Conservation (phyloP, 2,113 vertebrate genomes). For the Egretta garzetta region DNA sequence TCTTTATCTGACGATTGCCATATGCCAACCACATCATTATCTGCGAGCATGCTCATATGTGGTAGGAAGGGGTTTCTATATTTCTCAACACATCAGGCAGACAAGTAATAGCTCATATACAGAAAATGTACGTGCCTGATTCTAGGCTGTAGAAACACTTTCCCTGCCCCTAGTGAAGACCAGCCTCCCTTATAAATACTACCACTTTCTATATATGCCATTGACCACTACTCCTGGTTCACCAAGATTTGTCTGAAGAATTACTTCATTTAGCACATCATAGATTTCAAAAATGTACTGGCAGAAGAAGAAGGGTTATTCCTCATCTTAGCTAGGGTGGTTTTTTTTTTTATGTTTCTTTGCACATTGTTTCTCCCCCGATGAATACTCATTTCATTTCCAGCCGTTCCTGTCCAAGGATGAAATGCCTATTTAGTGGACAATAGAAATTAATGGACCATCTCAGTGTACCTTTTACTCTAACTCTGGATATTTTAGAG, state of each 20-base stretch:
- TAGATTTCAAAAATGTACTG: background rate
- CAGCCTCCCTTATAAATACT: background rate
- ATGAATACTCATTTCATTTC: background rate
- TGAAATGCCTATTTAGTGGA: background rate
- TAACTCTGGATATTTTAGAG: background rate
- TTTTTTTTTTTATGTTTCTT: too few species aligned
- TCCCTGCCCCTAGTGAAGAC: background rate
- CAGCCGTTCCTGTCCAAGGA: background rate
- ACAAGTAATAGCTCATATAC: background rate
- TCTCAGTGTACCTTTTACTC: background rate
- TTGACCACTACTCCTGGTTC: background rate
- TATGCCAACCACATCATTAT: background rate
- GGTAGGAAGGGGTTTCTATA: background rate
- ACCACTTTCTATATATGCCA: fast-evolving
- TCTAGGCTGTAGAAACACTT: background rate
- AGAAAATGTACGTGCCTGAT: fast-evolving
- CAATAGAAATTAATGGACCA: background rate
- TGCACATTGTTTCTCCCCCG: background rate
- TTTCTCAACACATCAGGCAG: background rate
- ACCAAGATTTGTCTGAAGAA: background rate
- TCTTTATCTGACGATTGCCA: background rate
- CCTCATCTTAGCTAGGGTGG: background rate
- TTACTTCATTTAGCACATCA: background rate
- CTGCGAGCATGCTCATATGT: background rate
- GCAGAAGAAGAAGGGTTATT: background rate